Base-by-base conservation (phyloP, 2,888 invertebrate genomes). In the Desoria tigrina region DNA sequence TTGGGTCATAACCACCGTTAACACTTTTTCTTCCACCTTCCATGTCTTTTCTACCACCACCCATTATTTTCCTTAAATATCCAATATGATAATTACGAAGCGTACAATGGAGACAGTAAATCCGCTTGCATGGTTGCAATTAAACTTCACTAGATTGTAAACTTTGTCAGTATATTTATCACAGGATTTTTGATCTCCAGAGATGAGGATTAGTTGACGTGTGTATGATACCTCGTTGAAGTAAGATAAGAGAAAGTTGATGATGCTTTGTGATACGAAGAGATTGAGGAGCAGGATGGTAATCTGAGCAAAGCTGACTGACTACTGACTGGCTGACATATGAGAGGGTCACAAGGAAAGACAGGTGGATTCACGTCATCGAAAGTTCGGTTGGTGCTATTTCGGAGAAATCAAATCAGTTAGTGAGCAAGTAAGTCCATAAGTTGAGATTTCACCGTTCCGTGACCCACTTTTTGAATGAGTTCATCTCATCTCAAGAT, bases 391-490 rank as follows among this genome's bases (percentile, higher is more conserved):
- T 32, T 11, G 21, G 45, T 45, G 45, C 9, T 45, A 45, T 18
- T 18, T 18, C 18, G 18, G 45, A 45, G 45, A 45, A 45, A 4
- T 45, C 7, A 21, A 45, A 21, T 45, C n/a, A 18, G n/a, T 16
- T 45, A 4, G 45, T 9, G 45, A 32, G 32, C 6, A 11, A 32
- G 32, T 32, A 32, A 32, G 32, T 32, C 32, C n/a, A n/a, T n/a
- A n/a, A n/a, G n/a, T n/a, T n/a, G n/a, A n/a, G n/a, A n/a, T n/a
- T 11, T 14, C 21, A 28, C 66, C 72, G 68, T 64, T 62, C 66
- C 62, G 66, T 71, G 74, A 75, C 76, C 76, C 66, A 75, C 69
- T 75, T 76, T 71, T 66, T 68, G 68, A 76, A 75, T 71, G 75
- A 74, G 75, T 75, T 76, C 75, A 75, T 75, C 75, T 57, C 68